Evolutionary conservation across 1,140 invertebrate genomes (phyloP), one percentile per base, ranked within the genome.

Genomic region (Prorops nasuta): DNA sequence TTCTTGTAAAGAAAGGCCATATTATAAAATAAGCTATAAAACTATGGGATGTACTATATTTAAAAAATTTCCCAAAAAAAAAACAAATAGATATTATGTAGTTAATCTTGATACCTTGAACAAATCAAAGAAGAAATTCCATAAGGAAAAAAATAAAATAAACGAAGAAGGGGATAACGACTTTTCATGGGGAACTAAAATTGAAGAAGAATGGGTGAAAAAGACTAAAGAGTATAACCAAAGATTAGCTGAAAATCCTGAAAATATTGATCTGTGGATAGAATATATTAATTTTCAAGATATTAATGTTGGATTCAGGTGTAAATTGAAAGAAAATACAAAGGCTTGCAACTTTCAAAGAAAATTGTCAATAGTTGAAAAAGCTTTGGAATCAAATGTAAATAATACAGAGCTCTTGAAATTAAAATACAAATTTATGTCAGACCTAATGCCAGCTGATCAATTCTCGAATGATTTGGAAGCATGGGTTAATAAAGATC

Each of bases 271-370:
- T 36, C 53, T 74, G 17, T 84, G 83, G 78, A 58, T 84, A 31
- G 67, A 84, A 58, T 85, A 84, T 60, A 58, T 82, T 7, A 56
- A 79, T 18, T 81, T 82, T 66, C 83, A 85, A 61, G 79, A 83
- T 76, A 62, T 38, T 46, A 28, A 31, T 51, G 8, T 28, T 22
- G 18, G 8, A 14, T 41, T 60, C 50, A 1, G 15, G 68, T 56
- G 50, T 71, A 42, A 57, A 54, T 7, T 49, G 66, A 34, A 51
- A 44, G 16, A 50, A 67, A 44, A 66, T 68, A 56, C 51, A 57
- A 14, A 55, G 51, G 22, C 44, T 28, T 6, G 4, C 10, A 28
- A 4, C 10, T 53, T 72, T 63, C 40, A 78, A 56, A 77, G 79
- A 48, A 83, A 84, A 60, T 61, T 83, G 34, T 68, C 77, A 0